Conservation (phyloP, 2,888 invertebrate genomes). For the Sphaerophoria taeniata region DNA sequence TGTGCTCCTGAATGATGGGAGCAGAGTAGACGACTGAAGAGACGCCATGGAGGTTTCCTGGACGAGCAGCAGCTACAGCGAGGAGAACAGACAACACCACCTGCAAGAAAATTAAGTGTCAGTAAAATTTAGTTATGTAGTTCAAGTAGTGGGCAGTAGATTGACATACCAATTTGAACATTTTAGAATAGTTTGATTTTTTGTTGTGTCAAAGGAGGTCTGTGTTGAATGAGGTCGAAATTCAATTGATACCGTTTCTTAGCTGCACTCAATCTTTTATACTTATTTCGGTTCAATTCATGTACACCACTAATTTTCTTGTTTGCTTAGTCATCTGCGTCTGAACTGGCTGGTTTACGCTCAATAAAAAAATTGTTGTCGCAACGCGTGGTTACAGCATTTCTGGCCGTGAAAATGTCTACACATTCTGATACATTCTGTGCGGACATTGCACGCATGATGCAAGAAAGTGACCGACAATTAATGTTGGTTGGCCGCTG, state of each 20-base stretch:
- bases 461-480: constrained; percentile 30
- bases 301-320: neutral
- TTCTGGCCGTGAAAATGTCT: constrained; percentile 54
- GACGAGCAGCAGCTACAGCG: constrained; percentile 80
- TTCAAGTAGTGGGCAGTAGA: neutral
- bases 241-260: constrained; percentile 60
- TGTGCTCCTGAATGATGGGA: constrained; percentile 79
- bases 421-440: constrained; percentile 30
- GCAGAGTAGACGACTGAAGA: constrained; percentile 76
- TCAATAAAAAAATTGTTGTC: neutral
- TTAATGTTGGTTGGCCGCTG: neutral
- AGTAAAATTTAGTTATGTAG: constrained; percentile 15
- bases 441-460: constrained; percentile 55
- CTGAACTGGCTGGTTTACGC: neutral
- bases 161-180: constrained; percentile 83
- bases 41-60: constrained; percentile 76
- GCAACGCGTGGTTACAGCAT: constrained; percentile 23
- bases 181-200: constrained; percentile 76
- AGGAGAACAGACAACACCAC: constrained; percentile 80
- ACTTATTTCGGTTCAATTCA: constrained; percentile 12
- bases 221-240: constrained; percentile 78
- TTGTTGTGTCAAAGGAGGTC: constrained; percentile 75
- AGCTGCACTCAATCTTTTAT: constrained; percentile 45
- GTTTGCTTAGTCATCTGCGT: neutral
- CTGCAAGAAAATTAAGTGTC: constrained; percentile 58